Evolutionary conservation across 1,140 invertebrate genomes (phyloP).

Genomic region (Halyomorpha halys): DNA sequence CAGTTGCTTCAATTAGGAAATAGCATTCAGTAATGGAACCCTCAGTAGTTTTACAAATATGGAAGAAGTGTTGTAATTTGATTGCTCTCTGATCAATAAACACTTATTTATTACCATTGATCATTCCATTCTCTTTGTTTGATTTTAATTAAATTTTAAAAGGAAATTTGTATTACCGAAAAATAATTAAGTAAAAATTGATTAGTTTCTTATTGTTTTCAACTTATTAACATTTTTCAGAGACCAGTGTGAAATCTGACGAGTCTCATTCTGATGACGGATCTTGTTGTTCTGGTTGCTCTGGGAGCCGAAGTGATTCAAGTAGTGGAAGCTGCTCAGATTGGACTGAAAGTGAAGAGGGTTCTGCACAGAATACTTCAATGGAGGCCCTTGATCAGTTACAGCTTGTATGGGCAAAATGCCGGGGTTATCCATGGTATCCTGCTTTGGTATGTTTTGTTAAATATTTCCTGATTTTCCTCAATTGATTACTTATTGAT

Average conservation of each 20-base stretch:
- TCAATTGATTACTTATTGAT: too few relatives aligned
- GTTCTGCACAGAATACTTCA: conserved; percentile 11
- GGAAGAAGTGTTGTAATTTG: too few relatives aligned
- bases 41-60: too few relatives aligned
- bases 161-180: conserved; percentile 32
- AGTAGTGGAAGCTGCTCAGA: conserved; percentile 22
- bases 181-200: conserved; percentile 31
- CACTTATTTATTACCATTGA: too few relatives aligned
- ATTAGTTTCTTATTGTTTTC: not conserved
- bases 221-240: not conserved
- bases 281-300: conserved; percentile 30
- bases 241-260: conserved; percentile 27
- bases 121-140: too few relatives aligned
- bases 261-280: conserved; percentile 36
- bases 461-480: too few relatives aligned
- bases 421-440: conserved; percentile 93
- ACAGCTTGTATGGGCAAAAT: conserved; percentile 94
- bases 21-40: too few relatives aligned
- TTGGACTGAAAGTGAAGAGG: conserved; percentile 20
- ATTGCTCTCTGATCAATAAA: too few relatives aligned
- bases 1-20: too few relatives aligned
- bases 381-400: conserved; percentile 37
- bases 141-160: too few relatives aligned
- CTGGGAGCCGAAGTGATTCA: conserved; percentile 26
- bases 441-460: conserved; percentile 61